These are phyloP conservation scores for Mya arenaria DNA, from an alignment of 1,140 invertebrate genomes.

Conservation along the genomic window DNA sequence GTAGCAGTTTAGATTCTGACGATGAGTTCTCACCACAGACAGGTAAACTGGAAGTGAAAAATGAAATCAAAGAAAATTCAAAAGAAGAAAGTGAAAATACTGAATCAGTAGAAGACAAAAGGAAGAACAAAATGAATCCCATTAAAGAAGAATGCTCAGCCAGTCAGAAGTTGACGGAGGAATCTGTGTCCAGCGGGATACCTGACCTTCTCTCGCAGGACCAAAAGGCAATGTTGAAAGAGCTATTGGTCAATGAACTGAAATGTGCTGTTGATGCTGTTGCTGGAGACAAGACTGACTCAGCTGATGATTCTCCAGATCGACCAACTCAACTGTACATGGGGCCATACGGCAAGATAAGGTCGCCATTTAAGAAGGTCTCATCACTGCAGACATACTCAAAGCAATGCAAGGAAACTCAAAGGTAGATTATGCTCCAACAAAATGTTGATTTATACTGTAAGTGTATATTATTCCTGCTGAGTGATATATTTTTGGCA, in stretches of 20 bases:
- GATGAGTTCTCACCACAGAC: too few species aligned
- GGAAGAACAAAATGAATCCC: too few species aligned
- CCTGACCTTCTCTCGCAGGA: background rate
- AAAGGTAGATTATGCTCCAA: slow-evolving; percentile 2
- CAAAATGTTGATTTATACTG: background rate
- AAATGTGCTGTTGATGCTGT: background rate
- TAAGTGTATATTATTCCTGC: background rate
- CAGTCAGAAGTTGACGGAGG: background rate
- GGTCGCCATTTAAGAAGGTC: slow-evolving; percentile 31
- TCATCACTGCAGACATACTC: slow-evolving; percentile 31
- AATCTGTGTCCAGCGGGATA: background rate
- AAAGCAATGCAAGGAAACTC: slow-evolving; percentile 25
- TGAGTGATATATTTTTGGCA: background rate
- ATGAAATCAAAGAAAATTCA: too few species aligned
- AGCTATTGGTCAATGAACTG: background rate
- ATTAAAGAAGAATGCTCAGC: background rate
- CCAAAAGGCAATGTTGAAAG: background rate
- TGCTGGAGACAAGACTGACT: background rate
- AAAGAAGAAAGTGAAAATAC: background rate
- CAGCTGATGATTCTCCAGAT: background rate
- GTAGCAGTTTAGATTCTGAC: too few species aligned
- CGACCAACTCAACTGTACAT: background rate
- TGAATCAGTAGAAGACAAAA: too few species aligned
- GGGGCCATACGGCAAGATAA: slow-evolving; percentile 36
- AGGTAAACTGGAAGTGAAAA: too few species aligned